phyloP scores from a whole-genome alignment of 2,113 vertebrate species.

The human region GRCh38 chr13:67037001-67037500 shows the following conservation, averaged over 20 bases:
- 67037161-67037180: background rate
- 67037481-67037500: background rate
- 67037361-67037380: background rate
- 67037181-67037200: background rate
- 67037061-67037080: conserved; percentile 73
- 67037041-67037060: conserved; percentile 77
- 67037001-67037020: conserved; percentile 74
- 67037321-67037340: background rate
- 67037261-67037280: background rate
- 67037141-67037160: conserved; percentile 54
- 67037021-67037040: conserved; percentile 63
- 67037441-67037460: background rate
- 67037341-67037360: background rate
- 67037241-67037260: background rate
- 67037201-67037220: conserved; percentile 35
- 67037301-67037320: background rate
- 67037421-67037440: background rate
- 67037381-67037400: background rate
- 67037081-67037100: conserved; percentile 35
- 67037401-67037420: background rate
- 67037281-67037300: background rate
- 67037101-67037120: conserved; percentile 24
- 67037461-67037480: background rate
- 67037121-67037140: conserved; percentile 52
- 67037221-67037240: conserved; percentile 27